Evolutionary conservation across 2,113 vertebrate species (phyloP), one percentile per base, ranked within the genome.

Genomic region (Chaetura pelagica): DNA sequence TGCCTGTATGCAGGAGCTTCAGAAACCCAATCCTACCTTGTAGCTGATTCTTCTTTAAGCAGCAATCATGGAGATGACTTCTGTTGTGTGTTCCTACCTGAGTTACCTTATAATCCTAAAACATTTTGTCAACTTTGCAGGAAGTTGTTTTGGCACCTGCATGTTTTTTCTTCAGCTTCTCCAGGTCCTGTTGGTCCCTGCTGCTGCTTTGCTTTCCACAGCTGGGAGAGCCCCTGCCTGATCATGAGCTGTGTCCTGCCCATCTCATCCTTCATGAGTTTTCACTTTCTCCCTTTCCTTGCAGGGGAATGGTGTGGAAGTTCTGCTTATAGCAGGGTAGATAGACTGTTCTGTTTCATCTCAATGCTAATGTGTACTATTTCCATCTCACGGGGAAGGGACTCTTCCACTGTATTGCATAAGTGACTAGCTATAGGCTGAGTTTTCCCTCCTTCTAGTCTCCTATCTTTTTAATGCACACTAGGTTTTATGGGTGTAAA

Each of bases 241-340:
- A 24, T 38, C 7, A 3, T 14, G 12, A 11, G 29, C 80, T 46
- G n/a, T 4, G 29, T 44, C 0, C 0, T 40, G 38, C 44, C 44
- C 15, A 7, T 44, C 34, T 72, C 6, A 0, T 21, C 22, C 42
- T 40, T 63, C 29, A 4, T 2, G 4, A 2, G 1, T 15, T 58
- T 51, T 64, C 15, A 3, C 7, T 24, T 58, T 42, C 46, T 63
- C 46, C 21, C 7, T 44, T 79, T 75, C 40, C 57, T 85, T 74
- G n/a, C 30, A 71, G 22, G 57, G 51, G 29, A 64, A 34, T 0
- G 4, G 19, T 27, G n/a, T 57, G 51, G 35, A 61, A 66, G 19
- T 66, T 77, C 38, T 38, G 38, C 38, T 38, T 38, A 38, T 38
- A 40, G 66, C 30, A 40, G 32, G 10, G n/a, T 40, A 10, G 15